Conservation (phyloP, 2,113 vertebrate genomes). For the Spheniscus mendiculus region DNA sequence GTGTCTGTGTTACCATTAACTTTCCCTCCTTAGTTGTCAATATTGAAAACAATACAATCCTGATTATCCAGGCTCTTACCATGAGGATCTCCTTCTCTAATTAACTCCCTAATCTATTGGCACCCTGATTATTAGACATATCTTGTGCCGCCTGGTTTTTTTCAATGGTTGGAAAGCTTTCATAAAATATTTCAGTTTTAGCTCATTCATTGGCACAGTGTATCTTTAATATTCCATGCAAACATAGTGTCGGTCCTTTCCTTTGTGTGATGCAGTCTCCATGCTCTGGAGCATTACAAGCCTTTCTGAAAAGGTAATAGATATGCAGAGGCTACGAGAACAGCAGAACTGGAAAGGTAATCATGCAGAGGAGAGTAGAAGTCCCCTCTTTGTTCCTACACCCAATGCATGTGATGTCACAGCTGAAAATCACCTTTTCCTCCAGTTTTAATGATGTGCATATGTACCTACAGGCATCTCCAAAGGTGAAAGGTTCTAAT, state of each 20-base stretch:
- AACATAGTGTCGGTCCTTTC: not conserved
- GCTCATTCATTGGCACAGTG: not conserved
- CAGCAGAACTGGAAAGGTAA: not conserved
- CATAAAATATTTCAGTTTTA: not conserved
- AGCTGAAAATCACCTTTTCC: not conserved
- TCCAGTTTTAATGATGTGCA: not conserved
- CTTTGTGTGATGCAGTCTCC: not conserved
- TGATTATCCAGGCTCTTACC: conserved; percentile 17
- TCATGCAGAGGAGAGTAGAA: not conserved
- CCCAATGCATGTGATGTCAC: not conserved
- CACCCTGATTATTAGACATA: not conserved
- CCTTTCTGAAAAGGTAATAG: not conserved
- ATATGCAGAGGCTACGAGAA: not conserved
- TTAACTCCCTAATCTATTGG: conserved; percentile 14
- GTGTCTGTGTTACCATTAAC: not conserved
- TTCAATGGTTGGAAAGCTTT: not conserved
- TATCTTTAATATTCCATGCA: not conserved
- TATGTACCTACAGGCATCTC: not conserved
- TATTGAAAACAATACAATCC: conserved; percentile 35
- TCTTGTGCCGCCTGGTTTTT: not conserved
- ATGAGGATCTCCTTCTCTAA: not conserved
- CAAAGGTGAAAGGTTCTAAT: not conserved
- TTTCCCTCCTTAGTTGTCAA: not conserved
- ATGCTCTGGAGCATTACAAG: not conserved
- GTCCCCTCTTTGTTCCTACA: not conserved